phyloP scores from a whole-genome alignment of 2,888 invertebrate genomes.

The Drosophila mayaguana region DNA sequence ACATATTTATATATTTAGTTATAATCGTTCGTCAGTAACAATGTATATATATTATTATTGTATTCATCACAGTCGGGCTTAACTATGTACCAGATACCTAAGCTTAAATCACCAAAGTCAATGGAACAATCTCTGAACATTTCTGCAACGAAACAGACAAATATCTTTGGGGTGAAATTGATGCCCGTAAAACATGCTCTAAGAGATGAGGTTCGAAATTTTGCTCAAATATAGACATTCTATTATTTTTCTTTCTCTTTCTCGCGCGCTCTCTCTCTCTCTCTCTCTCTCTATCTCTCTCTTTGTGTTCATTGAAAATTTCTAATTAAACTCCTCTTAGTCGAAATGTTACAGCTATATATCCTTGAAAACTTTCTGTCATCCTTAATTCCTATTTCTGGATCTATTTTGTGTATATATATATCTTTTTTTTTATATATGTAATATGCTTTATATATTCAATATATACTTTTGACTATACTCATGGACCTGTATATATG shows the following conservation, averaged over 20 bases:
- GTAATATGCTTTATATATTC: background rate
- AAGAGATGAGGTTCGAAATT: conserved; percentile 69
- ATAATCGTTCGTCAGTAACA: too few relatives aligned
- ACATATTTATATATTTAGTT: background rate
- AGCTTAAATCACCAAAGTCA: conserved; percentile 39
- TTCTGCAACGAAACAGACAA: conserved; percentile 83
- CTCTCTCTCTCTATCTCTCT: background rate
- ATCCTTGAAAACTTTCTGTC: background rate
- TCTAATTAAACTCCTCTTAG: background rate
- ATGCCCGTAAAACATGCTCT: conserved; percentile 64
- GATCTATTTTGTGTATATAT: background rate
- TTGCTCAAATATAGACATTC: background rate
- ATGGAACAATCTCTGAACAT: conserved; percentile 21
- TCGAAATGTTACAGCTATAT: background rate
- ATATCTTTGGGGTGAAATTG: conserved; percentile 86
- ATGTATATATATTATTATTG: conserved; percentile 11
- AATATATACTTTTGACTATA: background rate
- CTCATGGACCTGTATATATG: background rate
- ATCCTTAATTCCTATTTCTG: background rate
- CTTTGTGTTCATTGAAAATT: too few relatives aligned
- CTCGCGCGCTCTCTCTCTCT: background rate
- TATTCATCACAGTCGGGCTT: conserved; percentile 47
- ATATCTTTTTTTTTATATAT: background rate
- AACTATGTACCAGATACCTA: conserved; percentile 46
- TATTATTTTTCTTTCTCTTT: conserved; percentile 1